Evolutionary conservation across 2,113 vertebrate genomes (phyloP).

Genomic region (Ovis aries): ARS-UI_Ramb_v3.0 NC_056074.1:22882501-22883000

Average conservation of each 20-base stretch:
- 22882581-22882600: neutral
- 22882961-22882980: rapidly evolving
- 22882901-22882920: rapidly evolving
- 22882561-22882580: neutral
- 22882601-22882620: neutral
- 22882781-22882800: neutral
- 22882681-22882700: neutral
- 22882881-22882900: neutral
- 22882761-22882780: neutral
- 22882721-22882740: neutral
- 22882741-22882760: neutral
- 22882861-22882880: neutral
- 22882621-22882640: neutral
- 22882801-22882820: neutral
- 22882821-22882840: neutral
- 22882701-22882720: neutral
- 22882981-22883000: neutral
- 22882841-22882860: neutral
- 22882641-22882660: neutral
- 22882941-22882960: neutral
- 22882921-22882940: rapidly evolving
- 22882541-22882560: neutral
- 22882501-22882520: neutral
- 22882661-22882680: neutral
- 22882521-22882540: neutral